Evolutionary conservation across 2,888 invertebrate species (phyloP).

Genomic region (Pherbina coryleti): DNA sequence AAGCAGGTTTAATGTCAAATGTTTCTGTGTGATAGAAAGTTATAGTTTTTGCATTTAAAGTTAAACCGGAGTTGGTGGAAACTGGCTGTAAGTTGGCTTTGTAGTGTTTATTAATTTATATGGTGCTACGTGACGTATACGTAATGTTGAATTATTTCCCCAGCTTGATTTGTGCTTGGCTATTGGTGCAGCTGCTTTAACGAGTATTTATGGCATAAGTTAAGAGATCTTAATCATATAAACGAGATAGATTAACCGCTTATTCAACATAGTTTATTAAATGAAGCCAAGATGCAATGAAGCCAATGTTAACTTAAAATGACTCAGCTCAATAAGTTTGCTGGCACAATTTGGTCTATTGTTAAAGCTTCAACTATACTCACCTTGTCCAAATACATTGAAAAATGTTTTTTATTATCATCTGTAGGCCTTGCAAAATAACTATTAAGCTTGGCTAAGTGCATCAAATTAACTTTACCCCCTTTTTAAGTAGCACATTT

Average conservation of each 20-base stretch:
- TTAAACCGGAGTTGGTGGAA: constrained; percentile 3
- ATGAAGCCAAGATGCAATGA: no score
- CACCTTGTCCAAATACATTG: no score
- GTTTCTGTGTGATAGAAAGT: constrained; percentile 1
- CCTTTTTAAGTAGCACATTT: not conserved
- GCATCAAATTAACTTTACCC: no score
- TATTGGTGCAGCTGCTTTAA: not conserved
- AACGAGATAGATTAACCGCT: not conserved
- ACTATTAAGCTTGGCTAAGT: not conserved
- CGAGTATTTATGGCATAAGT: not conserved
- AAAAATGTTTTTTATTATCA: not conserved
- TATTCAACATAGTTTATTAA: not conserved
- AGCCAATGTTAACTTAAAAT: no score
- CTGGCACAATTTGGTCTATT: no score
- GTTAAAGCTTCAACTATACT: no score
- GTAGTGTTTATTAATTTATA: not conserved
- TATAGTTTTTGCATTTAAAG: not conserved
- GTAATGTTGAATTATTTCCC: not conserved
- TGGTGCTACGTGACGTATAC: constrained; percentile 13
- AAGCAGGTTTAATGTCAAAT: constrained; percentile 22
- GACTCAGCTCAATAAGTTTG: no score
- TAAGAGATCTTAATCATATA: not conserved
- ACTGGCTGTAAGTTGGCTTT: not conserved
- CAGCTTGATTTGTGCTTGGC: no score
- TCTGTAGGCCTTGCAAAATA: not conserved